Conservation (phyloP, 2,888 invertebrate species). For the Neoascia interrupta region DNA sequence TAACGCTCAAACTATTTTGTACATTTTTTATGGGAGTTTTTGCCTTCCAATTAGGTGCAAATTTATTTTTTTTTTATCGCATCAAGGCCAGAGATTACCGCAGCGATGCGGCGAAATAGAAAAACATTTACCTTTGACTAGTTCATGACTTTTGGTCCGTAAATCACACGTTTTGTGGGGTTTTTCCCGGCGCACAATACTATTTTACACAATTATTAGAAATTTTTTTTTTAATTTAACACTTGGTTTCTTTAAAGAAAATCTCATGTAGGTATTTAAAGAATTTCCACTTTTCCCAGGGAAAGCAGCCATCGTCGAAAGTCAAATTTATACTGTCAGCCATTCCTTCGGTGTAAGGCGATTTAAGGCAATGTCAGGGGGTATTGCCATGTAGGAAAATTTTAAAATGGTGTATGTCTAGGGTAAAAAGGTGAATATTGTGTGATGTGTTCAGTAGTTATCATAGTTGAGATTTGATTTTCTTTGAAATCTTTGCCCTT, state of each 20-base stretch:
- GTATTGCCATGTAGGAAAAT: conserved; percentile 62
- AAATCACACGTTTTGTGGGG: conserved; percentile 1
- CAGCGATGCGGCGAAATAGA: conserved; percentile 34
- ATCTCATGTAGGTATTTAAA: conserved; percentile 71
- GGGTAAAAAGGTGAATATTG: too few relatives aligned
- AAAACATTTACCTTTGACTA: conserved; percentile 58
- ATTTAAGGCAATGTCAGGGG: conserved; percentile 84
- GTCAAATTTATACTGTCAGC: conserved; percentile 99
- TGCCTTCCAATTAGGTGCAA: background rate
- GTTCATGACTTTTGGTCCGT: conserved; percentile 42
- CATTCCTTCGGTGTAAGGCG: conserved; percentile 93
- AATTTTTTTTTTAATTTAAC: conserved; percentile 75
- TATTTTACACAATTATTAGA: background rate
- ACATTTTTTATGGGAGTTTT: conserved; percentile 8
- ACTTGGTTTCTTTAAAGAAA: conserved; percentile 75
- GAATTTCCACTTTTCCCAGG: conserved; percentile 82
- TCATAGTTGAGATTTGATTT: too few relatives aligned
- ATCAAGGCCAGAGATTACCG: conserved; percentile 50
- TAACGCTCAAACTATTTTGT: background rate
- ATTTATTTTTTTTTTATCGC: too few relatives aligned
- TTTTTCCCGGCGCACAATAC: conserved; percentile 1
- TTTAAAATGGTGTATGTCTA: background rate
- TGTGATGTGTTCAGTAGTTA: conserved; percentile 27
- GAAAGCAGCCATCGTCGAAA: conserved; percentile 91
- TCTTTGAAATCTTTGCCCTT: too few relatives aligned